phyloP scores from a whole-genome alignment of 1,140 invertebrate genomes.

The Aphelenchoides besseyi region DNA sequence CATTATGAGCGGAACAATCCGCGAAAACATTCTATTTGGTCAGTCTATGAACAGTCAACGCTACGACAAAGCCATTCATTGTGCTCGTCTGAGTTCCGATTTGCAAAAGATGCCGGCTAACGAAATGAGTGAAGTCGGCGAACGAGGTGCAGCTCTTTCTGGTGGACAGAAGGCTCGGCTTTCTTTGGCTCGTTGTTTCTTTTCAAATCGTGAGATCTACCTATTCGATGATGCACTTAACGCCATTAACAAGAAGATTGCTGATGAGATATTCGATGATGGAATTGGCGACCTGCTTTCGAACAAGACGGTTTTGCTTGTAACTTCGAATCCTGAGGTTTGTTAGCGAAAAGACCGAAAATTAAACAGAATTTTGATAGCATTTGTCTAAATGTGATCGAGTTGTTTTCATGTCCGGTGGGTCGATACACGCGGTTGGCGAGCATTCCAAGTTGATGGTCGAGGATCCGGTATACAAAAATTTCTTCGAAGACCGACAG shows the following conservation, averaged over 20 bases:
- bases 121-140: slow-evolving; percentile 71
- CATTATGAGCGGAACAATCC: slow-evolving; percentile 70
- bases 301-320: slow-evolving; percentile 55
- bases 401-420: slow-evolving; percentile 66
- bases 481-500: slow-evolving; percentile 63
- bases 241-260: slow-evolving; percentile 70
- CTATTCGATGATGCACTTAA: slow-evolving; percentile 73
- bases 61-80: slow-evolving; percentile 63
- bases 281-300: slow-evolving; percentile 64
- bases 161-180: slow-evolving; percentile 79
- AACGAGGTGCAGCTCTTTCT: slow-evolving; percentile 69
- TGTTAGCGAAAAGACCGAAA: background rate
- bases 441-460: slow-evolving; percentile 64
- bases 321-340: slow-evolving; percentile 57
- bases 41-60: slow-evolving; percentile 67
- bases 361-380: slow-evolving; percentile 49
- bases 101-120: slow-evolving; percentile 69
- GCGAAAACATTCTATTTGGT: slow-evolving; percentile 73
- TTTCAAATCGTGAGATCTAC: slow-evolving; percentile 70
- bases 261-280: slow-evolving; percentile 69
- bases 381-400: slow-evolving; percentile 66
- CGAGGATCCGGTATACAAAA: slow-evolving; percentile 64
- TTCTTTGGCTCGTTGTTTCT: slow-evolving; percentile 71
- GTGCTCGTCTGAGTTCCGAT: slow-evolving; percentile 63
- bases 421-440: slow-evolving; percentile 65